Base-by-base conservation (phyloP, 2,888 invertebrate genomes). In the Microchrysa polita region DNA sequence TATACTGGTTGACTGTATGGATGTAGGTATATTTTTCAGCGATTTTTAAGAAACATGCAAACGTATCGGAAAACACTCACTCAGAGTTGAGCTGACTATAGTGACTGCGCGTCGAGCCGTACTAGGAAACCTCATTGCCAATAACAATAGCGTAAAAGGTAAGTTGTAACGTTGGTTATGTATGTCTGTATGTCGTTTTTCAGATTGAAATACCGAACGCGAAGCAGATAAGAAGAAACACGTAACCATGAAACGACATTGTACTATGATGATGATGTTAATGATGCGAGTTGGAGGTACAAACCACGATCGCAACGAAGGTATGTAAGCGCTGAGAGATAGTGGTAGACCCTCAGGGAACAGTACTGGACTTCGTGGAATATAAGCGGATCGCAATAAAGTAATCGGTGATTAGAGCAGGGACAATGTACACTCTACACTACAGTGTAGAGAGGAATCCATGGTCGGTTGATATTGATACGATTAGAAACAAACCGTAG, bases 111-210 rank as follows among this genome's bases (percentile, higher is more conserved):
- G 14, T n/a, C n/a, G n/a, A n/a, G n/a, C 27, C 27, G 27, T 65
- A 65, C 42, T 65, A 20, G 65, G 48, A 42, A 65, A 44, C 20
- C 48, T n/a, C 16, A 48, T 65, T 65, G 48, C 42, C 48, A 65
- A 65, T 65, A 65, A 65, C 65, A 65, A 65, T 65, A 48, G 65
- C 48, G 65, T 34, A 23, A 34, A 34, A 44, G 65, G 22, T 23
- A 23, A 48, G 65, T 65, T 65, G 20, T 65, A 34, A 34, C 27
- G 27, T 34, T 34, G 27, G 27, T 34, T 34, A 34, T 34, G 27
- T 34, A 34, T 7, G 27, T 34, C 2, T 34, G 27, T 34, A 2
- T 2, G 27, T 34, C 27, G n/a, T n/a, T n/a, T n/a, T n/a, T 34
- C 4, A 34, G 27, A 34, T 34, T 34, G 27, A 34, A 34, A 34